Evolutionary conservation across 1,140 invertebrate genomes (phyloP).

Genomic region (Ceratosolen fusciceps): DNA sequence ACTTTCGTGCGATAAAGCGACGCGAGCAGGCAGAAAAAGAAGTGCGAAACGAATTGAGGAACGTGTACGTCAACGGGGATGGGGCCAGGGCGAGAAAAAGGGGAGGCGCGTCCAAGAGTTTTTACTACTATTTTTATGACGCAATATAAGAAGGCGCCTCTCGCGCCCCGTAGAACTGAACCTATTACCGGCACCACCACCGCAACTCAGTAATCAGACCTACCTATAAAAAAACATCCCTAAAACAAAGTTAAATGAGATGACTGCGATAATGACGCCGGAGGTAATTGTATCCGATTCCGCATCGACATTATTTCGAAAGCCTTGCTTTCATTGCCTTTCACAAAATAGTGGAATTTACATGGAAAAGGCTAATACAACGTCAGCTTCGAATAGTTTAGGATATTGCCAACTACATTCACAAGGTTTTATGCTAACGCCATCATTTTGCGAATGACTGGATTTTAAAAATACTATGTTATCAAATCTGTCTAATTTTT

Average conservation of each 20-base stretch:
- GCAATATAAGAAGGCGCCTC: constrained; percentile 58
- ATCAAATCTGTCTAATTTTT: no score
- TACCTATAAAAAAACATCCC: constrained; percentile 57
- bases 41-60: constrained; percentile 42
- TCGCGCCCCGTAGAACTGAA: constrained; percentile 56
- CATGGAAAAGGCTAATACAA: background rate
- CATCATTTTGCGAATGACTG: no score
- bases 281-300: constrained; percentile 28
- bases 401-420: background rate
- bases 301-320: background rate
- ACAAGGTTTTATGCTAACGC: background rate
- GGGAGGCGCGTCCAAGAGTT: constrained; percentile 44
- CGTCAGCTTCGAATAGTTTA: background rate
- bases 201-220: constrained; percentile 59
- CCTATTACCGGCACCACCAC: constrained; percentile 56
- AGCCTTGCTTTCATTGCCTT: background rate
- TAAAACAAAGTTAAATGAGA: constrained; percentile 62
- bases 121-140: constrained; percentile 61
- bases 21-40: constrained; percentile 21
- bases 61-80: background rate
- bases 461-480: no score
- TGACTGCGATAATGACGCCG: constrained; percentile 55
- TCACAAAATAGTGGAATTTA: background rate
- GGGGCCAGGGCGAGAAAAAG: background rate
- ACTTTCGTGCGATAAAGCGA: constrained; percentile 46